Conservation (phyloP, 2,797 vertebrate species). For the Danio choprae region DNA sequence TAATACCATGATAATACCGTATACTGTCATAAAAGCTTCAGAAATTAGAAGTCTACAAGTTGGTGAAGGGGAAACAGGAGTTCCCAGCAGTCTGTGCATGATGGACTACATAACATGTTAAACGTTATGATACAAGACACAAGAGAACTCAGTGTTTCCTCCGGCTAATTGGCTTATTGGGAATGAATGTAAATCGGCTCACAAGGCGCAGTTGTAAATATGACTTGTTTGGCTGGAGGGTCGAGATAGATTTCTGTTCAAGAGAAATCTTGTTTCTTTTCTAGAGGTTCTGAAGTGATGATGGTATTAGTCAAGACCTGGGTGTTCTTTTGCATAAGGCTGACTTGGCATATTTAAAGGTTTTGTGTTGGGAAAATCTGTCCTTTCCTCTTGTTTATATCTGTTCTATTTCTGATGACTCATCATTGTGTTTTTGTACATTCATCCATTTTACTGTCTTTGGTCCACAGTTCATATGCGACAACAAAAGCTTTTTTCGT, state of each 20-base stretch:
- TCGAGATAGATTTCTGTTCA: neutral
- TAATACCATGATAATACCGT: no score
- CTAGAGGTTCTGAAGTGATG: slow-evolving; percentile 7
- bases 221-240: slow-evolving; percentile 33
- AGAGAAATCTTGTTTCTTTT: neutral
- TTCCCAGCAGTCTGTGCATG: slow-evolving; percentile 16
- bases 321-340: neutral
- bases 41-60: neutral
- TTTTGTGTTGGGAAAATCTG: neutral
- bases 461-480: neutral
- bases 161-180: slow-evolving; percentile 46
- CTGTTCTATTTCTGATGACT: neutral
- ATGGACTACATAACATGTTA: slow-evolving; percentile 39
- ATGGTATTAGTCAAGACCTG: slow-evolving; percentile 4
- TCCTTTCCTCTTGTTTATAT: neutral
- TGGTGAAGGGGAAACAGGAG: slow-evolving; percentile 9
- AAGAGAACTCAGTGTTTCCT: slow-evolving; percentile 13
- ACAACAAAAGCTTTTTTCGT: neutral
- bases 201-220: slow-evolving; percentile 25
- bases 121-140: slow-evolving; percentile 34
- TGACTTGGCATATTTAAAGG: neutral
- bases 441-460: neutral
- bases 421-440: neutral
- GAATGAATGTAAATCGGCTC: slow-evolving; percentile 49
- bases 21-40: no score